Percentiles rank a stretch among this genome's conserved stretches.
Evolutionary conservation across 2,113 vertebrate genomes (phyloP).

Genomic region (Colaptes auratus): DNA sequence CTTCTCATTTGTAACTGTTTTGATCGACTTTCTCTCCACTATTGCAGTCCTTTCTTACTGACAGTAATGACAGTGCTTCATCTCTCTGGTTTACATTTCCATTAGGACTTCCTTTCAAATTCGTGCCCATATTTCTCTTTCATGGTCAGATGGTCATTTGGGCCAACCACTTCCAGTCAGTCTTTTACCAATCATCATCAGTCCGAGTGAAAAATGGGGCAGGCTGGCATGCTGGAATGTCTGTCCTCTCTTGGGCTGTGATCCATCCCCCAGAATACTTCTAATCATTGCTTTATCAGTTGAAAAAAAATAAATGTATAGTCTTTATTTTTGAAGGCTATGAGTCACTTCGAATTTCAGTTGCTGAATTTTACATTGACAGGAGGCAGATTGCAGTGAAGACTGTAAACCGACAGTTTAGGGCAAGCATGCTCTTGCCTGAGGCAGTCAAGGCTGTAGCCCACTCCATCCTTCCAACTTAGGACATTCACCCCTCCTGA

Average conservation of each 20-base stretch:
- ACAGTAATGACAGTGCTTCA: neutral
- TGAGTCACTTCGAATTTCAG: slow-evolving; percentile 14
- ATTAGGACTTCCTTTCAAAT: neutral
- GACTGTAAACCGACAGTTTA: slow-evolving; percentile 75
- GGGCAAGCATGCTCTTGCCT: slow-evolving; percentile 71
- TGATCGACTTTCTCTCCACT: neutral
- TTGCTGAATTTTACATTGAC: slow-evolving; percentile 70
- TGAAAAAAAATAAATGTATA: neutral
- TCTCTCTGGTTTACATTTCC: neutral
- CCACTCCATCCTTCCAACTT: slow-evolving; percentile 58
- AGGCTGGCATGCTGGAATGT: neutral
- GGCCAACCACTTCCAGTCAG: neutral
- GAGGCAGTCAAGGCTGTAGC: slow-evolving; percentile 65
- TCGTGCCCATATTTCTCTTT: neutral
- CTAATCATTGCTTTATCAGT: neutral
- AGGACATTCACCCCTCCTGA: slow-evolving; percentile 79
- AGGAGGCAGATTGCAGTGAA: slow-evolving; percentile 73
- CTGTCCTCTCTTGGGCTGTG: neutral
- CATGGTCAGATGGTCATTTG: slow-evolving; percentile 19
- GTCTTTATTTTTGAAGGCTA: slow-evolving; percentile 41
- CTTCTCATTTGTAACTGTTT: neutral
- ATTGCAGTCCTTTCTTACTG: neutral
- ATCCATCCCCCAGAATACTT: neutral
- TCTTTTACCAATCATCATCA: neutral
- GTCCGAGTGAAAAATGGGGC: neutral